A percentile compares a stretch with the other conserved stretches of the same genome.
Evolutionary conservation across 2,797 vertebrate species (phyloP).

Genomic region (Balearica regulorum): DNA sequence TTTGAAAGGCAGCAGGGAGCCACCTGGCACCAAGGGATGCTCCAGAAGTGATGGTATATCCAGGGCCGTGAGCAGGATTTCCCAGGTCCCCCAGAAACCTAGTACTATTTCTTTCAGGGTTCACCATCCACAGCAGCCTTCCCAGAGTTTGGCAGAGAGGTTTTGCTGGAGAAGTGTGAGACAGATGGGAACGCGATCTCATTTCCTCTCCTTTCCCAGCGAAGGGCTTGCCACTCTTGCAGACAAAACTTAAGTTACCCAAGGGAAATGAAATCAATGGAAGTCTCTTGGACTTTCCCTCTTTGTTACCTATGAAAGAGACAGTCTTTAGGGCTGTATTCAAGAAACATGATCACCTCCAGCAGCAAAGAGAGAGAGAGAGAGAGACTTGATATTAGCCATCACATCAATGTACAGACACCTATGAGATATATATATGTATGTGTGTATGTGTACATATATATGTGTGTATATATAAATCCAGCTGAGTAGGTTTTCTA

Average conservation of each 20-base stretch:
- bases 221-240: slow-evolving; percentile 16
- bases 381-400: background rate
- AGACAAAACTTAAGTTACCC: slow-evolving; percentile 48
- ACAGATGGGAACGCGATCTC: slow-evolving; percentile 11
- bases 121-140: background rate
- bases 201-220: slow-evolving; percentile 21
- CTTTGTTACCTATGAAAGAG: slow-evolving; percentile 46
- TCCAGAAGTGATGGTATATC: background rate
- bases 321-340: slow-evolving; percentile 12
- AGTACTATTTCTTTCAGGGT: background rate
- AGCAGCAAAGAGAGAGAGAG: background rate
- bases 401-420: background rate
- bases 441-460: background rate
- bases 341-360: slow-evolving; percentile 5
- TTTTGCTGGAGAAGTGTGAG: background rate
- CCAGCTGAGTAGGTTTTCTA: background rate
- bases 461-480: background rate
- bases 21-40: background rate
- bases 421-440: background rate
- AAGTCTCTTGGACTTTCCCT: slow-evolving; percentile 2
- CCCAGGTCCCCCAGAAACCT: background rate
- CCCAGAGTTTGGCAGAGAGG: background rate
- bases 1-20: background rate
- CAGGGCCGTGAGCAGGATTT: background rate
- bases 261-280: slow-evolving; percentile 39